Conservation (phyloP, 2,888 invertebrate genomes). For the Lumbricus terrestris region DNA sequence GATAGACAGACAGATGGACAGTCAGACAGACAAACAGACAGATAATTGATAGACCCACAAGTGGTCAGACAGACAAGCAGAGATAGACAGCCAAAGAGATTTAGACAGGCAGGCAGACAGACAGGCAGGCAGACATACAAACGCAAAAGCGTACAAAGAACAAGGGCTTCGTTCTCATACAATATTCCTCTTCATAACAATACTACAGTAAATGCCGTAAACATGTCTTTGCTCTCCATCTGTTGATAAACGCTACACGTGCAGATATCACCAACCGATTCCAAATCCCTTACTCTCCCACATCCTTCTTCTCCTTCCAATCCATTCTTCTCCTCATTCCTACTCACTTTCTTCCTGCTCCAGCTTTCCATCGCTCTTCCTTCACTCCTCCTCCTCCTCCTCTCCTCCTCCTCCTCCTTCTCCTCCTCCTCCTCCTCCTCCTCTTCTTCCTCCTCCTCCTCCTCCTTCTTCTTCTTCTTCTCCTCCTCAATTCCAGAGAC, state of each 20-base stretch:
- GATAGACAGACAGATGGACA: no score
- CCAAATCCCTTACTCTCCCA: not conserved
- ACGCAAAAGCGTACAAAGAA: not conserved
- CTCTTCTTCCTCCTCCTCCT: not conserved
- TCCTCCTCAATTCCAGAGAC: not conserved
- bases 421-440: not conserved
- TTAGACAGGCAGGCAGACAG: no score
- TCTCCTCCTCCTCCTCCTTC: not conserved
- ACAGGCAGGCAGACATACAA: not conserved
- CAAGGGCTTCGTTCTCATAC: not conserved
- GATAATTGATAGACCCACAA: no score
- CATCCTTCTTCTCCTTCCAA: not conserved
- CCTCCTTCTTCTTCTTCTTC: no score
- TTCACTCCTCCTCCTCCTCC: not conserved
- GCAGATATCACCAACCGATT: not conserved
- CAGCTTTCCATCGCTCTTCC: not conserved
- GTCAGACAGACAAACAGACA: no score
- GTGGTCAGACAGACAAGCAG: no score
- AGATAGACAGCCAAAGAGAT: no score
- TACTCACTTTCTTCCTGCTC: not conserved
- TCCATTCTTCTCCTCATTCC: not conserved
- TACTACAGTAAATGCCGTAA: not conserved
- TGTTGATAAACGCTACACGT: not conserved
- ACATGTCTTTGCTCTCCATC: not conserved
- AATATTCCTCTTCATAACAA: not conserved